Base-by-base conservation (phyloP, 2,888 invertebrate genomes). In the Trichopria drosophilae region DNA sequence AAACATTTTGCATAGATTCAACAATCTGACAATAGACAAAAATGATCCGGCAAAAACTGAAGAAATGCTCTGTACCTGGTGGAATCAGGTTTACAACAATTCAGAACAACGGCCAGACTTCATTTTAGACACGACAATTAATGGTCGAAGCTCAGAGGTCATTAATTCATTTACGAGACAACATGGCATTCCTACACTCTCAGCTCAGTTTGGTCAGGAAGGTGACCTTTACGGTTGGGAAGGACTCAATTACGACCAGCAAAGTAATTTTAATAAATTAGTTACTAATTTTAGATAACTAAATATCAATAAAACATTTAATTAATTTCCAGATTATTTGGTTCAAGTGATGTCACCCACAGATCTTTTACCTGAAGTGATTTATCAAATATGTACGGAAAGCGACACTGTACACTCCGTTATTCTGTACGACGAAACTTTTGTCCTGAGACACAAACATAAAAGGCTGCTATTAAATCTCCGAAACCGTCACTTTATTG, bases 371-470 rank as follows among this genome's bases (percentile, higher is more conserved):
- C 88, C 93, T 0, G 89, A 91, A 73, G 84, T 88, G 2, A 83
- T 95, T 2, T 79, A 91, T 48, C 87, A 89, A 31, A 84, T 95
- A 4, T 48, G 55, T 3, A 13, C 51, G 5, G 47, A 93, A 76
- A n/a, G n/a, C n/a, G 92, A 93, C 67, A 90, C 16, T 20, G 61
- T 51, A 13, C 93, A 92, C 69, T 92, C 93, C n/a, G 94, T 91
- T 5, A 90, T 97, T 39, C 80, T 97, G 35, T 94, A 90, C 71
- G 95, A 97, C 66, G 84, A 88, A 18, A 84, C 85, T 29, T 94
- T 93, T 69, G 88, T 91, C 9, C 91, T 94, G 89, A 91, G 93
- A 67, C 92, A 93, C 78, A 93, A 93, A 75, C 94, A 93, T 75
- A 92, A 93, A 75, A 88, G 91, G 6, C 76, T 95, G 7, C 79